These are phyloP conservation scores for Parapsyche elsis DNA, from an alignment of 1,140 invertebrate genomes.

Conservation along the genomic window DNA sequence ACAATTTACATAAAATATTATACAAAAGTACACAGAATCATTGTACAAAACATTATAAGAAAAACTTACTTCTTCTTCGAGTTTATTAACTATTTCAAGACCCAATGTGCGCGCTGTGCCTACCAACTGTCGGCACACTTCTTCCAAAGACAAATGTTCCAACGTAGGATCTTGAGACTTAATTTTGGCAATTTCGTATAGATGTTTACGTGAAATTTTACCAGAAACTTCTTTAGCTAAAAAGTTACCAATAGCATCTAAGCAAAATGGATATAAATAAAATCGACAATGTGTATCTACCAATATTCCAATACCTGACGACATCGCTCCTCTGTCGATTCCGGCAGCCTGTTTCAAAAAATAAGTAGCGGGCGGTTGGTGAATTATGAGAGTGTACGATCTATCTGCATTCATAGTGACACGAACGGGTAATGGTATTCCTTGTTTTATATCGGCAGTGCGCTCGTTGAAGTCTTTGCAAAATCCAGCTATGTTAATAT, in stretches of 20 bases:
- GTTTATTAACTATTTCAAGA: conserved; percentile 84
- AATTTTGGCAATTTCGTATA: conserved; percentile 98
- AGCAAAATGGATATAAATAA: too few relatives aligned
- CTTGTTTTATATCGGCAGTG: conserved; percentile 92
- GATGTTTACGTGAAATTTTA: conserved; percentile 93
- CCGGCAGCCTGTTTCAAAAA: conserved; percentile 97
- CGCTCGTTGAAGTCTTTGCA: conserved; percentile 98
- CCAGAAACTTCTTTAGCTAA: conserved; percentile 84
- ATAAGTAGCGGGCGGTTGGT: conserved; percentile 86
- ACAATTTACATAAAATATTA: neutral
- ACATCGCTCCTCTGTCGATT: conserved; percentile 83
- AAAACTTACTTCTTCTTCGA: conserved; percentile 74
- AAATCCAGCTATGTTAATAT: conserved; percentile 95
- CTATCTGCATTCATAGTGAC: conserved; percentile 88
- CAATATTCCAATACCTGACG: conserved; percentile 70
- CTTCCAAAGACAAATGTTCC: conserved; percentile 70
- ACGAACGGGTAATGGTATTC: conserved; percentile 87
- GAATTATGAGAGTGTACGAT: conserved; percentile 84
- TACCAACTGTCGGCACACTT: conserved; percentile 85
- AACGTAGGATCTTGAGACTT: conserved; percentile 86
- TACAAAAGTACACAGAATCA: too few relatives aligned
- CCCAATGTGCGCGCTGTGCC: conserved; percentile 82
- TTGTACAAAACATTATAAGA: neutral
- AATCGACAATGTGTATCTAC: too few relatives aligned
- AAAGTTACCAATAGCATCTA: too few relatives aligned